Conservation (phyloP, 2,797 vertebrate genomes). For the Enteromius treurensis region DNA sequence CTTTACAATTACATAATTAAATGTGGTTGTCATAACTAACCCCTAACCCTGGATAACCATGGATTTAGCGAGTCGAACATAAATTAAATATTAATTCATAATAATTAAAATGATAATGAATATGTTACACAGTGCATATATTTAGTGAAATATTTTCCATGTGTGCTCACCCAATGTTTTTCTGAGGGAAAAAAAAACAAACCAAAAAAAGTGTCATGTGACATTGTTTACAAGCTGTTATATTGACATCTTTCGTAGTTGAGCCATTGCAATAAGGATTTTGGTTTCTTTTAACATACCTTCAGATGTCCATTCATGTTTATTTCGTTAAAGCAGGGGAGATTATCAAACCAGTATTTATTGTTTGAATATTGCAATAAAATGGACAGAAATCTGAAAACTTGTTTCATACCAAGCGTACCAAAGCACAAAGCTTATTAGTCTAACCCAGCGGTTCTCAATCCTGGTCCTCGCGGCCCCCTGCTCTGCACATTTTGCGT, state of each 20-base stretch:
- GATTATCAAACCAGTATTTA: not conserved
- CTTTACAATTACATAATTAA: not conserved
- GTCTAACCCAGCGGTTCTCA: no score
- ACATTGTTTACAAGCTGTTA: not conserved
- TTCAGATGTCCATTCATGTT: not conserved
- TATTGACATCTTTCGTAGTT: not conserved
- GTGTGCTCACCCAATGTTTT: not conserved
- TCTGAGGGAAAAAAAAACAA: not conserved
- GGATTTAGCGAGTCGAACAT: not conserved
- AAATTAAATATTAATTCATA: not conserved
- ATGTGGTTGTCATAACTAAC: not conserved
- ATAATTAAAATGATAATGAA: not conserved
- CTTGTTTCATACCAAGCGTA: not conserved
- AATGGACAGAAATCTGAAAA: not conserved
- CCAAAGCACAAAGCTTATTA: not conserved
- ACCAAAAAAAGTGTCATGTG: not conserved
- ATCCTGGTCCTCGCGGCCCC: no score
- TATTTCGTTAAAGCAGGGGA: not conserved
- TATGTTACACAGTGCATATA: not conserved
- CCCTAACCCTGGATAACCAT: not conserved
- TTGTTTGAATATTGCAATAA: not conserved
- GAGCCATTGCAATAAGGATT: not conserved
- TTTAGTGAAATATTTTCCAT: not conserved
- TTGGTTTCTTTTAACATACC: not conserved
- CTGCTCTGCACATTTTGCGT: no score